phyloP scores from a whole-genome alignment of 2,888 invertebrate genomes.

The Dioctria rufipes region DNA sequence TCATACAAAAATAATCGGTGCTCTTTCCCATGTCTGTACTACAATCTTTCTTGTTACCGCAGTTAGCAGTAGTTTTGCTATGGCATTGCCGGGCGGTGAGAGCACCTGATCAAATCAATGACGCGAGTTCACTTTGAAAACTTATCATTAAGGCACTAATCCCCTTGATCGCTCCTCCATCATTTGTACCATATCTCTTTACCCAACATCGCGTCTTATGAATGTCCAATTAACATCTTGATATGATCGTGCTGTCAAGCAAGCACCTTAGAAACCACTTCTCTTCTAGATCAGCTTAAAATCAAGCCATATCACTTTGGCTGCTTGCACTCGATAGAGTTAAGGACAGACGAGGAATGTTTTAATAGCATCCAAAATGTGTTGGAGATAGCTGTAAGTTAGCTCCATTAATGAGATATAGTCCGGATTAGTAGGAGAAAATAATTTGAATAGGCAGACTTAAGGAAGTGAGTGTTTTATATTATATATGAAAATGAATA shows the following conservation, averaged over 20 bases:
- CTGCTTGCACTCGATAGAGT: not conserved
- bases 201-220: slow-evolving; percentile 39
- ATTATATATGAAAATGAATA: too few species aligned
- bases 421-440: not conserved
- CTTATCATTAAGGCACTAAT: slow-evolving; percentile 46
- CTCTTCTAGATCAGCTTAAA: slow-evolving; percentile 8
- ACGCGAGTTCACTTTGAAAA: slow-evolving; percentile 21
- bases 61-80: not conserved
- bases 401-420: not conserved
- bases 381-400: not conserved
- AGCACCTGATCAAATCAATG: slow-evolving; percentile 42
- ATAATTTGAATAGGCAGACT: not conserved
- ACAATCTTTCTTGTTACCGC: too few species aligned
- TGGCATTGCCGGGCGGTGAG: not conserved
- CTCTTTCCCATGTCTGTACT: slow-evolving; percentile 22
- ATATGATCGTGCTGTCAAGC: slow-evolving; percentile 19
- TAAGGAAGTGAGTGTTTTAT: too few species aligned
- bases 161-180: slow-evolving; percentile 22
- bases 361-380: slow-evolving; percentile 2
- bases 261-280: slow-evolving; percentile 9
- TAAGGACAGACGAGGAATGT: not conserved
- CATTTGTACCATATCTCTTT: slow-evolving; percentile 31
- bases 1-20: slow-evolving; percentile 21
- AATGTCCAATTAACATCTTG: slow-evolving; percentile 51
- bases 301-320: slow-evolving; percentile 5